Conservation (phyloP, 1,140 invertebrate species). For the Drosophila melanogaster region Release_6_plus_ISO1_MT NT_037436.4:5370501-5371000, state of each 20-base stretch:
- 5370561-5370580: conserved; percentile 63
- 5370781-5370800: conserved; percentile 40
- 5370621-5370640: conserved; percentile 71
- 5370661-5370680: not conserved
- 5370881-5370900: conserved; percentile 42
- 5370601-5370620: conserved; percentile 55
- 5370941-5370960: conserved; percentile 37
- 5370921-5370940: conserved; percentile 48
- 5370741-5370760: not conserved
- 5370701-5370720: conserved; percentile 39
- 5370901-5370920: conserved; percentile 42
- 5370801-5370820: conserved; percentile 45
- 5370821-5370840: conserved; percentile 32
- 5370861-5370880: conserved; percentile 27
- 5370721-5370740: conserved; percentile 6
- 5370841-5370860: conserved; percentile 26
- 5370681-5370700: conserved; percentile 40
- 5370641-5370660: conserved; percentile 79
- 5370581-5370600: conserved; percentile 63
- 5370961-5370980: conserved; percentile 27
- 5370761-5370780: conserved; percentile 38
- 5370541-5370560: not conserved
- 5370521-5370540: conserved; percentile 26
- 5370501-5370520: conserved; percentile 4
- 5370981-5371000: conserved; percentile 41